A percentile compares a stretch with the other conserved stretches of the same genome.
phyloP scores from a whole-genome alignment of 2,797 vertebrate genomes.

The Decapterus maruadsi region DNA sequence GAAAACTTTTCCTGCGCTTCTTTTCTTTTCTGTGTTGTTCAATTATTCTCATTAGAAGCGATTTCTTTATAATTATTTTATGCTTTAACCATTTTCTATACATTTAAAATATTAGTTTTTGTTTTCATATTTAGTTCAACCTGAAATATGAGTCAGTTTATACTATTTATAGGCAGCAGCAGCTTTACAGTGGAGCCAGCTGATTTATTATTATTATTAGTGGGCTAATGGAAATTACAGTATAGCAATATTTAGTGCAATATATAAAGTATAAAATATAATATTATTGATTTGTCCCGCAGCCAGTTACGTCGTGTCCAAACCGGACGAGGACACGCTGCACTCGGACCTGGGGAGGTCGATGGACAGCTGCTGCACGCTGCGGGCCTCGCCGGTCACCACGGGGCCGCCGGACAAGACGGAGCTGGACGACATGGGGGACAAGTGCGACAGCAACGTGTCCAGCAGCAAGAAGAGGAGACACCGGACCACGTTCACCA shows the following conservation, averaged over 20 bases:
- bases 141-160: neutral
- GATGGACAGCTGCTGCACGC: slow-evolving; percentile 90
- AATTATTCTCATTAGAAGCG: neutral
- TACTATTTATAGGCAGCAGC: neutral
- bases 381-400: slow-evolving; percentile 89
- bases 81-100: neutral
- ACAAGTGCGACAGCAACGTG: slow-evolving; percentile 97
- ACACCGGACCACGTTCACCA: slow-evolving; percentile 97
- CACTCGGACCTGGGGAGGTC: slow-evolving; percentile 89
- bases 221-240: too few relatives aligned
- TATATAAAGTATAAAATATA: neutral
- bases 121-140: neutral
- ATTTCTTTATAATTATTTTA: neutral
- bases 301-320: slow-evolving; percentile 90
- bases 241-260: neutral
- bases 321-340: slow-evolving; percentile 90
- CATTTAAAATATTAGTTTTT: neutral
- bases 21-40: neutral
- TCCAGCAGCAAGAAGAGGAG: slow-evolving; percentile 98
- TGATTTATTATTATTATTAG: neutral
- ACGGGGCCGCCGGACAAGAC: slow-evolving; percentile 87
- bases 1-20: neutral
- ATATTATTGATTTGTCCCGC: neutral
- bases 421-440: slow-evolving; percentile 91
- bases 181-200: neutral